Conservation (phyloP, 2,888 invertebrate genomes). For the Meloe dianella region DNA sequence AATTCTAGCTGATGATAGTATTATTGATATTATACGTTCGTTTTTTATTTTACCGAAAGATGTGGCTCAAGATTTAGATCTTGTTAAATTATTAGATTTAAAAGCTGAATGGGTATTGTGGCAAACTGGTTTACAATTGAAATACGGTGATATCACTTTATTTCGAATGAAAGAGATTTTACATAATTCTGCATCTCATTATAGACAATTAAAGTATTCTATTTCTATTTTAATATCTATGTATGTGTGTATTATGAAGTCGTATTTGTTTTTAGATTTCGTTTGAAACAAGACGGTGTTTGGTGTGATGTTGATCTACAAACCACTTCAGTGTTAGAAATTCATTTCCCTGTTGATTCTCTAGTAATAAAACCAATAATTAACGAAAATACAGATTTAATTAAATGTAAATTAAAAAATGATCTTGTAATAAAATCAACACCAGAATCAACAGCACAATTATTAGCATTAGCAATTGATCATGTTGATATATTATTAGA, state of each 20-base stretch:
- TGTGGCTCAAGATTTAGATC: conserved; percentile 68
- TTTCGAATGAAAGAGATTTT: conserved; percentile 82
- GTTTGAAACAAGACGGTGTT: conserved; percentile 80
- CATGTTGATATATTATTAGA: conserved; percentile 95
- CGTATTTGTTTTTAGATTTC: conserved; percentile 67
- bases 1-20: conserved; percentile 87
- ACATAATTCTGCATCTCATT: conserved; percentile 62
- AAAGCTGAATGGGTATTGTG: conserved; percentile 91
- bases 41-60: conserved; percentile 77
- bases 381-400: conserved; percentile 43
- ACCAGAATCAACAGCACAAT: conserved; percentile 78
- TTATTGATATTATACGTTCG: conserved; percentile 77
- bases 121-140: conserved; percentile 89
- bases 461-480: conserved; percentile 88
- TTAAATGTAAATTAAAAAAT: conserved; percentile 47
- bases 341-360: conserved; percentile 77
- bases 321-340: conserved; percentile 83
- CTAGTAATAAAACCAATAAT: conserved; percentile 64
- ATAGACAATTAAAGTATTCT: conserved; percentile 57
- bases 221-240: background rate
- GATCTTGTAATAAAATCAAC: conserved; percentile 77
- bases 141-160: conserved; percentile 81
- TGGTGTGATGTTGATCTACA: conserved; percentile 86
- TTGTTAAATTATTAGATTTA: conserved; percentile 69
- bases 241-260: too few relatives aligned